A percentile compares a stretch with the other conserved stretches of the same genome.
Conservation (phyloP, 2,888 invertebrate species). For the Cistogaster globosa region DNA sequence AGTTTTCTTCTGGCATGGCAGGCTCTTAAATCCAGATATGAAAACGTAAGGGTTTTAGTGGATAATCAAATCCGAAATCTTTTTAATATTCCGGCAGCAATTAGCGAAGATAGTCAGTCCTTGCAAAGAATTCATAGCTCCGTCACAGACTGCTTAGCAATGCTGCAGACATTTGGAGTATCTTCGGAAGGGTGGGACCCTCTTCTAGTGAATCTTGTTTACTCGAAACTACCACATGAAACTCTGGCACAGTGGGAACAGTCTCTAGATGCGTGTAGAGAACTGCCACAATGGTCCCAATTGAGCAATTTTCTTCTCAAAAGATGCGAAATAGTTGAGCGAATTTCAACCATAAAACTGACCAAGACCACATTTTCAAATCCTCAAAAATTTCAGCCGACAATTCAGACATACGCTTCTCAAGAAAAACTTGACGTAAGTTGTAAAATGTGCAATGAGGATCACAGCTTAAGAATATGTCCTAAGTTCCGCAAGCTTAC, state of each 20-base stretch:
- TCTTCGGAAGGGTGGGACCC: too few species aligned
- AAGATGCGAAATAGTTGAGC: slow-evolving; percentile 27
- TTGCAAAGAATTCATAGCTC: too few species aligned
- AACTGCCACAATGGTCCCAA: slow-evolving; percentile 19
- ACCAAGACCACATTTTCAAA: too few species aligned
- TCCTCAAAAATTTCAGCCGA: background rate
- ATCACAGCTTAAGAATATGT: background rate
- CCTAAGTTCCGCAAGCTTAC: slow-evolving; percentile 10
- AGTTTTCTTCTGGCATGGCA: too few species aligned
- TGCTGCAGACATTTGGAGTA: too few species aligned
- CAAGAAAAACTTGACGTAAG: background rate
- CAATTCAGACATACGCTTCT: background rate
- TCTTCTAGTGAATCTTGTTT: background rate
- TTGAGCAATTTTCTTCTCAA: slow-evolving; percentile 21
- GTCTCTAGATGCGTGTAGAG: background rate
- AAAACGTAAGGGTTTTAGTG: too few species aligned
- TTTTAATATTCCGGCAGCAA: too few species aligned
- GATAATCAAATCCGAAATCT: too few species aligned
- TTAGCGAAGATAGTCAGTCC: too few species aligned
- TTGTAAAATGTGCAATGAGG: slow-evolving; percentile 5
- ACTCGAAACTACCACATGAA: slow-evolving; percentile 1
- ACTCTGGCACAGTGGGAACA: slow-evolving; percentile 15
- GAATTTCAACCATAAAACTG: background rate
- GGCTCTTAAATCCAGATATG: too few species aligned
- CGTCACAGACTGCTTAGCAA: too few species aligned